phyloP scores from a whole-genome alignment of 64 coral and sea anemone genomes.

The Stichodactyla mertensii region DNA sequence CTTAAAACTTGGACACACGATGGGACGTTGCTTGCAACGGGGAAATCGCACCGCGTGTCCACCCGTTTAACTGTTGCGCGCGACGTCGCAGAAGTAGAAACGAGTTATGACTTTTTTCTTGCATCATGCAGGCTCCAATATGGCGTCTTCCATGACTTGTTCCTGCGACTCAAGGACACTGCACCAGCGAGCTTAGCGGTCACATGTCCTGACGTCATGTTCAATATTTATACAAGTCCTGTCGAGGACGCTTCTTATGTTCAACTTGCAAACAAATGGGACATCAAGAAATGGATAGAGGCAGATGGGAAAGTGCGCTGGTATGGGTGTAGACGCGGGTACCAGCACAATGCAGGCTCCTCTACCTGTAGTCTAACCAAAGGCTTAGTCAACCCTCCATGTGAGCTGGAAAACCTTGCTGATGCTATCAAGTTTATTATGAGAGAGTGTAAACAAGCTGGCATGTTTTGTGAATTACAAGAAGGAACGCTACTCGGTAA shows the following conservation, averaged over 20 bases:
- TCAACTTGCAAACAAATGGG: conserved; percentile 62
- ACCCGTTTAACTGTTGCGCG: too few species aligned
- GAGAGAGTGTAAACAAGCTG: conserved; percentile 93
- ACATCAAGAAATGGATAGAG: conserved; percentile 84
- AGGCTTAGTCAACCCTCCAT: conserved; percentile 69
- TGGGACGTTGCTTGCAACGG: too few species aligned
- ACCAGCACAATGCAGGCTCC: conserved; percentile 11
- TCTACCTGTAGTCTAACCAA: conserved; percentile 27
- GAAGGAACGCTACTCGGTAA: conserved; percentile 91
- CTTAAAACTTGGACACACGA: too few species aligned
- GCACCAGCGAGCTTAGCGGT: conserved; percentile 49
- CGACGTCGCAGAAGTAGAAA: too few species aligned
- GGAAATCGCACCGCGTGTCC: too few species aligned
- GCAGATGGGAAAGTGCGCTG: conserved; percentile 85
- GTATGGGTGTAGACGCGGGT: conserved; percentile 85
- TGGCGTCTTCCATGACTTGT: conserved; percentile 85
- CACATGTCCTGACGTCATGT: conserved; percentile 97
- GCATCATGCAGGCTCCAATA: conserved; percentile 40
- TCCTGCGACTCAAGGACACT: conserved; percentile 57
- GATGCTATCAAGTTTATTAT: conserved; percentile 95
- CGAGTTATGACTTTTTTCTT: neutral
- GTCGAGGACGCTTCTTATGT: conserved; percentile 51
- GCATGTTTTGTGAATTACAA: conserved; percentile 90
- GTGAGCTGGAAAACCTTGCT: conserved; percentile 86
- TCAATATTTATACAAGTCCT: conserved; percentile 52